A percentile compares a stretch with the other conserved stretches of the same genome.
phyloP scores from a whole-genome alignment of 2,113 vertebrate genomes.

The Cromileptes altivelis region DNA sequence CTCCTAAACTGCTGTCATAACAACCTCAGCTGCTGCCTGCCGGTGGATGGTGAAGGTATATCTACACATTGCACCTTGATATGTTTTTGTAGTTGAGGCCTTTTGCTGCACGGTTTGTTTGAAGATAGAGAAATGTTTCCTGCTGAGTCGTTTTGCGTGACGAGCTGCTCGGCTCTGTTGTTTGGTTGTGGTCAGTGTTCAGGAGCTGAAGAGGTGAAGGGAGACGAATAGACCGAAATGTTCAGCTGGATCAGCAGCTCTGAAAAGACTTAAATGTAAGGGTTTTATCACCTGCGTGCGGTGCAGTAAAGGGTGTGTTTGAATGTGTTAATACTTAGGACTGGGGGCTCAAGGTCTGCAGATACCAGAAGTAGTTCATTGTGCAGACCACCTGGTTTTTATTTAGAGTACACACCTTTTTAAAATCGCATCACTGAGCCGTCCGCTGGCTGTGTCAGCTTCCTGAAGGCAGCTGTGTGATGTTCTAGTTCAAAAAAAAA shows the following conservation, averaged over 20 bases:
- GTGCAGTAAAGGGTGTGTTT: background rate
- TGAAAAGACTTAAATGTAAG: background rate
- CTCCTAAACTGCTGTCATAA: constrained; percentile 61
- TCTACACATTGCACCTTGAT: constrained; percentile 1
- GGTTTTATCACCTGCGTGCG: background rate
- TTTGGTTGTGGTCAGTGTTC: constrained; percentile 25
- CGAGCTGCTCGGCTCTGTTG: background rate
- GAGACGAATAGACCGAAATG: background rate
- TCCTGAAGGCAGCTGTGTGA: background rate
- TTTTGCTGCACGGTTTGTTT: constrained; percentile 61
- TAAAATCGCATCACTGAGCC: background rate
- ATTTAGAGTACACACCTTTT: background rate
- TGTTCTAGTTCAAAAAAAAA: background rate
- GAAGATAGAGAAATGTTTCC: constrained; percentile 28
- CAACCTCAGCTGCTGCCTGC: constrained; percentile 18
- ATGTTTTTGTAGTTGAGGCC: constrained; percentile 65
- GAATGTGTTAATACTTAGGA: constrained; percentile 10
- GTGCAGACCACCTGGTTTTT: background rate
- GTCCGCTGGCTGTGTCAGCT: background rate
- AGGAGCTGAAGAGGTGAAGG: background rate
- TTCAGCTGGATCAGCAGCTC: constrained; percentile 48
- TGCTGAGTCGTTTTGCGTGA: constrained; percentile 26
- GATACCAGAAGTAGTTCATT: background rate
- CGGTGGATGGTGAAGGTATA: constrained; percentile 28
- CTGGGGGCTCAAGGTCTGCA: background rate